Evolutionary conservation across 2,797 vertebrate species (phyloP).

Genomic region (Pangasius larnaudii): DNA sequence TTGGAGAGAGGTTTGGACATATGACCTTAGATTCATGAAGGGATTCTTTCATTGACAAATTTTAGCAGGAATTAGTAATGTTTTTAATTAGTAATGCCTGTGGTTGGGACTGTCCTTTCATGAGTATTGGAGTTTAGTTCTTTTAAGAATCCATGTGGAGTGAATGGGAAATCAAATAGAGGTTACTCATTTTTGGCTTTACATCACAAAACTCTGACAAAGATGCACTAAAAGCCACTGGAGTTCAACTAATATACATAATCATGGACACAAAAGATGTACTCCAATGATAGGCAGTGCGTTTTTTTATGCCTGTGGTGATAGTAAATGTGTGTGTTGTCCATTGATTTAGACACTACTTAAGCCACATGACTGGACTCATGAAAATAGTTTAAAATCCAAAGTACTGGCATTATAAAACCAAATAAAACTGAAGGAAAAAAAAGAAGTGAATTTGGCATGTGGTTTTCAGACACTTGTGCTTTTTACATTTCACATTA

Average conservation of each 20-base stretch:
- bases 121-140: no score
- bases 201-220: background rate
- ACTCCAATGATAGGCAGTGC: background rate
- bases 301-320: constrained; percentile 13
- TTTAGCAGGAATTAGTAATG: background rate
- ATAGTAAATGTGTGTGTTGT: constrained; percentile 8
- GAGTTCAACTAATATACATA: background rate
- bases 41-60: background rate
- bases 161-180: background rate
- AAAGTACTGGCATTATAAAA: background rate
- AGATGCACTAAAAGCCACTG: background rate
- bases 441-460: background rate
- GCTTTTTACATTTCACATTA: background rate
- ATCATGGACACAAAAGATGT: background rate
- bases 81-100: background rate
- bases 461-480: background rate
- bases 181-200: background rate
- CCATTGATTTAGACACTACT: constrained; percentile 16
- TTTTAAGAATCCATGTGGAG: background rate
- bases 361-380: constrained; percentile 24
- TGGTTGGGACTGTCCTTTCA: background rate
- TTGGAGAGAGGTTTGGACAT: background rate
- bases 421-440: background rate
- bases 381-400: background rate
- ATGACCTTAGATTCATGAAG: background rate